phyloP scores from a whole-genome alignment of 1,140 invertebrate species.

The Pseudoatta argentina region DNA sequence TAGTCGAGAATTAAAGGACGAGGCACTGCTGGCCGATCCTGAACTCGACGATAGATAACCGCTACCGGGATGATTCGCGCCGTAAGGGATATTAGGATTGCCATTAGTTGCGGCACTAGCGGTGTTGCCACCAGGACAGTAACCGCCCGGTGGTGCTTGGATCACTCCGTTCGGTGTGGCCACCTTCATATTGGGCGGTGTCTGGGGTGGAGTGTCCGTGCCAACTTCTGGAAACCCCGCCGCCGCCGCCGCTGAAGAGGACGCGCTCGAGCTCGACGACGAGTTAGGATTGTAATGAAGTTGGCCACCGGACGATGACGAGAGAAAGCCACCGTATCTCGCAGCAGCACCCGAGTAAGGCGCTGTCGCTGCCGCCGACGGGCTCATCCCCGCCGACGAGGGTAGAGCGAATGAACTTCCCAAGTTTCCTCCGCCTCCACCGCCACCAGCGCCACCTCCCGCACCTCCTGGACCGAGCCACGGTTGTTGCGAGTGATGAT shows the following conservation, averaged over 20 bases:
- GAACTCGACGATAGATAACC: slow-evolving; percentile 87
- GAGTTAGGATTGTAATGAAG: slow-evolving; percentile 85
- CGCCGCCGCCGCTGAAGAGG: slow-evolving; percentile 87
- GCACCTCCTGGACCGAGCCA: slow-evolving; percentile 80
- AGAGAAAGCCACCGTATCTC: slow-evolving; percentile 85
- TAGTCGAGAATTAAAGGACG: slow-evolving; percentile 85
- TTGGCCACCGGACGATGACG: slow-evolving; percentile 84
- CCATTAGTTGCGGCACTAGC: slow-evolving; percentile 75
- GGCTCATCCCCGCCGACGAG: slow-evolving; percentile 85
- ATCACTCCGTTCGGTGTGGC: slow-evolving; percentile 90
- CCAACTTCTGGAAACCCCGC: slow-evolving; percentile 93
- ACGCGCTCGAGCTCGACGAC: slow-evolving; percentile 82
- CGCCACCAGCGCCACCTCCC: slow-evolving; percentile 73
- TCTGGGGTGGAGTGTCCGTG: slow-evolving; percentile 96
- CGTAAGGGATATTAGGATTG: slow-evolving; percentile 84
- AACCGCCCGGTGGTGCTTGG: slow-evolving; percentile 87
- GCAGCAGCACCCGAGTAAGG: slow-evolving; percentile 83
- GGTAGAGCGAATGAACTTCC: slow-evolving; percentile 85
- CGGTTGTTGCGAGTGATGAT: slow-evolving; percentile 84
- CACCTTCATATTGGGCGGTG: slow-evolving; percentile 96
- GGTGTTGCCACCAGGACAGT: slow-evolving; percentile 85
- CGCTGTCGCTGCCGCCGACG: slow-evolving; percentile 84
- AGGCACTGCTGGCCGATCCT: slow-evolving; percentile 85
- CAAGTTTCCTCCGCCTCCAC: slow-evolving; percentile 76
- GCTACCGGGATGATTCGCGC: slow-evolving; percentile 83